Percentiles rank a stretch among this genome's conserved stretches.
Evolutionary conservation across 2,888 invertebrate genomes (phyloP).

Genomic region (Tribolium freemani): DNA sequence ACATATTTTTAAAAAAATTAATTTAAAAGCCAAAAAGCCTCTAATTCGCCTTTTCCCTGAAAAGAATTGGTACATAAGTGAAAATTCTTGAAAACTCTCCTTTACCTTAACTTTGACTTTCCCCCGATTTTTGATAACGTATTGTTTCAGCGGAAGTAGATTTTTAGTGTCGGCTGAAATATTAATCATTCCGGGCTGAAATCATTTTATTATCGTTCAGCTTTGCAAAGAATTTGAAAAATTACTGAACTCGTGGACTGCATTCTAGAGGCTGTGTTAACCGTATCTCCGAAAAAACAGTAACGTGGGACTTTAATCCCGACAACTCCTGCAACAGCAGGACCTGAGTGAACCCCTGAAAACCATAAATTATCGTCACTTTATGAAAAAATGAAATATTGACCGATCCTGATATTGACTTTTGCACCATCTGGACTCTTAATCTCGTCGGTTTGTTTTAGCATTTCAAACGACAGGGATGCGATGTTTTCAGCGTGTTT

Average conservation of each 20-base stretch:
- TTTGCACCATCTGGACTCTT: slow-evolving; percentile 71
- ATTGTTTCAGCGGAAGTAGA: slow-evolving; percentile 76
- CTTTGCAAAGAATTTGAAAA: background rate
- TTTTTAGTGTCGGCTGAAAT: slow-evolving; percentile 81
- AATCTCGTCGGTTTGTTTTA: slow-evolving; percentile 76
- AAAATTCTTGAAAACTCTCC: too few relatives aligned
- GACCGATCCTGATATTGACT: slow-evolving; percentile 75
- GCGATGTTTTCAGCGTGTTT: slow-evolving; percentile 83
- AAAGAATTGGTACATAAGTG: background rate
- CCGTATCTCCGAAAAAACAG: slow-evolving; percentile 92
- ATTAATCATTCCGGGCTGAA: slow-evolving; percentile 80
- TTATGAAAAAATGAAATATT: slow-evolving; percentile 72
- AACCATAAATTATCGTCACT: slow-evolving; percentile 23
- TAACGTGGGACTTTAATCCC: slow-evolving; percentile 88
- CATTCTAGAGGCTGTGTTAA: slow-evolving; percentile 93
- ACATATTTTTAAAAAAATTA: slow-evolving; percentile 9
- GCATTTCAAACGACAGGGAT: slow-evolving; percentile 81
- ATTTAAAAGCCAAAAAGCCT: slow-evolving; percentile 60
- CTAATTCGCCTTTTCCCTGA: slow-evolving; percentile 90
- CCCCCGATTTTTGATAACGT: slow-evolving; percentile 80
- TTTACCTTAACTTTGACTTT: slow-evolving; percentile 85
- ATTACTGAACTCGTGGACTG: slow-evolving; percentile 77
- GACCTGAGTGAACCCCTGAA: slow-evolving; percentile 86
- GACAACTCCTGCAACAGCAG: slow-evolving; percentile 90
- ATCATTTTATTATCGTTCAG: slow-evolving; percentile 31